Base-by-base conservation (phyloP, 2,888 invertebrate genomes). In the Xestoiulus laeticollis region DNA sequence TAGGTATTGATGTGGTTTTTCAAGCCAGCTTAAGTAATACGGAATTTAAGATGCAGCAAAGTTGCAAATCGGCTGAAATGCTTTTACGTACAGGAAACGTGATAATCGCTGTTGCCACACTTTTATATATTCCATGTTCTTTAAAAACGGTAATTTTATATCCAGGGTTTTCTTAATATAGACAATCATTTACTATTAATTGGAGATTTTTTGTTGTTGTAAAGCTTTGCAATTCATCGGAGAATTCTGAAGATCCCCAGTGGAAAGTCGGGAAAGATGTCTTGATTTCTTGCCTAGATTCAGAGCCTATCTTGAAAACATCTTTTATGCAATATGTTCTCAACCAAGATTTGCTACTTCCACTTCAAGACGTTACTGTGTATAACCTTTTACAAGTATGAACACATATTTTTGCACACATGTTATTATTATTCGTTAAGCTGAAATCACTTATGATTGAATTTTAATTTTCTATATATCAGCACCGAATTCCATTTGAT, bases 401-500 rank as follows among this genome's bases (percentile, higher is more conserved):
- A 16, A 26, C 22, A 78, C 22, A 2, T 26, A 16, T 6, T 10
- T 26, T 78, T 78, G 78, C 30, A 1, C 53, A 53, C 19, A 16
- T 53, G 53, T 53, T 53, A 85, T 12, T 12, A n/a, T 14, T 48
- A 48, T 53, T n/a, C 10, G 59, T 87, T 87, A 2, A 14, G 44
- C 14, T 43, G 16, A 30, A 43, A 68, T 68, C 16, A 4, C 59
- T 87, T 68, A 16, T 68, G 26, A 16, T n/a, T 85, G 30, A 30
- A 22, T 33, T 83, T 87, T 26, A 33, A 19, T 43, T 48, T 32
- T 32, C 4, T n/a, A 85, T 26, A 33, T 85, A 43, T 87, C 12
- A 88, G 88, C 85, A 86, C 22, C 85, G 59, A 30, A 32, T 32
- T 22, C 32, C 85, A 26, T 59, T 88, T 14, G 85, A 88, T 86